Evolutionary conservation across 30 jellyfish, hydroid and myxozoan species (phyloP).

Genomic region (Nemopilema nomurai): DNA sequence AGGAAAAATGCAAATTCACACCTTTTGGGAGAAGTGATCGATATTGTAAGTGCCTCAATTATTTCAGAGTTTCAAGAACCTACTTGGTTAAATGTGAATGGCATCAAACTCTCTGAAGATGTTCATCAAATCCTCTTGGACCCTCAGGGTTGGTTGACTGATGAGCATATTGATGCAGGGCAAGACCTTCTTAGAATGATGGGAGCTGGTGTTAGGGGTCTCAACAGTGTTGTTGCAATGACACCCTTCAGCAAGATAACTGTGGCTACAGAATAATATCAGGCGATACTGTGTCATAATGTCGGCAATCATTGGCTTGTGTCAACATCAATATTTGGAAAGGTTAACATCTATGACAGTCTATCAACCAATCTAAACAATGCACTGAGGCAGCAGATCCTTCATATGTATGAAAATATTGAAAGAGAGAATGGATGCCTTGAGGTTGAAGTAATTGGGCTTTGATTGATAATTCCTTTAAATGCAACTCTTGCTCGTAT

Average conservation of each 20-base stretch:
- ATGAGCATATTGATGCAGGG: slow-evolving; percentile 40
- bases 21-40: background rate
- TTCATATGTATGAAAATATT: background rate
- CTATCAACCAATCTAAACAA: slow-evolving; percentile 8
- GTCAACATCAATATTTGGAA: slow-evolving; percentile 7
- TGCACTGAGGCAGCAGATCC: background rate
- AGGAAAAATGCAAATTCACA: background rate
- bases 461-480: too few species aligned
- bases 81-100: slow-evolving; percentile 7
- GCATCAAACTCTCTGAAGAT: background rate
- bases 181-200: slow-evolving; percentile 3
- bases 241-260: too few species aligned
- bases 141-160: slow-evolving; percentile 33
- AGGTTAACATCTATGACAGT: background rate
- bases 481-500: too few species aligned
- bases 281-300: background rate
- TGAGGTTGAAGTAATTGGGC: background rate
- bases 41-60: background rate
- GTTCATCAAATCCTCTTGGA: background rate
- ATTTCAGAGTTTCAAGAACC: background rate
- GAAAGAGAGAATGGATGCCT: background rate
- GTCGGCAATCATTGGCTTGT: slow-evolving; percentile 5
- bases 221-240: background rate
- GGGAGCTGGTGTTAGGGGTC: slow-evolving; percentile 16
- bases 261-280: too few species aligned